These are phyloP conservation scores for Connochaetes taurinus DNA, from an alignment of 2,113 vertebrate genomes.

Conservation along the genomic window DNA sequence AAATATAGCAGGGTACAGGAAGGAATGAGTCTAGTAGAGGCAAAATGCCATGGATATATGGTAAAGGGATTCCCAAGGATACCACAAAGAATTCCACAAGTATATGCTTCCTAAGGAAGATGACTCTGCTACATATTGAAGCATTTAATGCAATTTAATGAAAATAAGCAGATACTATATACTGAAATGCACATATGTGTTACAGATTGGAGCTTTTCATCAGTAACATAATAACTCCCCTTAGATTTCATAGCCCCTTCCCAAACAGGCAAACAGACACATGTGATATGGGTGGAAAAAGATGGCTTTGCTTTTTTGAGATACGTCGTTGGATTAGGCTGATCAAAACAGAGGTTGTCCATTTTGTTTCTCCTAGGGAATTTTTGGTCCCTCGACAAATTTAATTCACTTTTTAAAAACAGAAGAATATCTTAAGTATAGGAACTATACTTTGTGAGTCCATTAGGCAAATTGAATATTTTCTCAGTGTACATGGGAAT, in stretches of 20 bases:
- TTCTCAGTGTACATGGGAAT: background rate
- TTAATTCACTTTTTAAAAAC: background rate
- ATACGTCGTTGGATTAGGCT: conserved; percentile 30
- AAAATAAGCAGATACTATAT: conserved; percentile 64
- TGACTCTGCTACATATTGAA: conserved; percentile 47
- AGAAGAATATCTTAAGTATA: background rate
- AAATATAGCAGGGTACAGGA: conserved; percentile 28
- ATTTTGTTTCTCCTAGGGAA: conserved; percentile 14
- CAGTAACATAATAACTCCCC: conserved; percentile 62
- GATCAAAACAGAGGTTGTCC: conserved; percentile 53
- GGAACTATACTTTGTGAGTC: background rate
- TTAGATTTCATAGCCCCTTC: conserved; percentile 45
- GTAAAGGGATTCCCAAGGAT: conserved; percentile 44
- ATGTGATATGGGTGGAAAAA: conserved; percentile 41
- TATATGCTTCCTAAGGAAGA: conserved; percentile 10
- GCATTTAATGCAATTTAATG: conserved; percentile 65
- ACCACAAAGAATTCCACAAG: conserved; percentile 37
- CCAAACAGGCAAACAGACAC: conserved; percentile 36
- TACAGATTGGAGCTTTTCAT: conserved; percentile 64
- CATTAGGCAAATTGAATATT: background rate
- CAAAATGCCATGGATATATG: background rate
- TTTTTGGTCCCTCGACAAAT: conserved; percentile 7
- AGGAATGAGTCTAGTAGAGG: background rate
- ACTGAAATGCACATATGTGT: conserved; percentile 48
- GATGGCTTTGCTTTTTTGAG: conserved; percentile 32